These are phyloP conservation scores for Parotia lawesii DNA, from an alignment of 2,113 vertebrate species.

Conservation along the genomic window DNA sequence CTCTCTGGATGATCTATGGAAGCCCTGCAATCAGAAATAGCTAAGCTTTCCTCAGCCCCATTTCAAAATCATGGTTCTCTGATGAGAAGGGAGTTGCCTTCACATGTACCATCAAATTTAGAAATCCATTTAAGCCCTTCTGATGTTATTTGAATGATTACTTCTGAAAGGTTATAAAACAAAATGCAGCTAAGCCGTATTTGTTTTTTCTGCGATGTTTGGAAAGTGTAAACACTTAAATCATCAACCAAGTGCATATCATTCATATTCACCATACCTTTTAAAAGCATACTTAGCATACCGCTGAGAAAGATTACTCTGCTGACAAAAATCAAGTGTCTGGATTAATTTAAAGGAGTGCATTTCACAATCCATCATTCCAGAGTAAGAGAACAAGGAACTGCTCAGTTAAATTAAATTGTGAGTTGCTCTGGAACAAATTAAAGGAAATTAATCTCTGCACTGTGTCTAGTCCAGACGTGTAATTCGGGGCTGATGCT, in stretches of 20 bases:
- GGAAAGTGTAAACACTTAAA: conserved; percentile 54
- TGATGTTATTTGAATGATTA: conserved; percentile 15
- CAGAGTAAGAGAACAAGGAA: conserved; percentile 44
- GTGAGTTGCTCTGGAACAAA: conserved; percentile 52
- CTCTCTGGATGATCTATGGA: conserved; percentile 11
- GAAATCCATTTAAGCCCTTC: conserved; percentile 25
- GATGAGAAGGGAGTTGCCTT: conserved; percentile 12
- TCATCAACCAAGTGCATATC: conserved; percentile 24
- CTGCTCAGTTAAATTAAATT: conserved; percentile 43
- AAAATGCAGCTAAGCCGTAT: neutral
- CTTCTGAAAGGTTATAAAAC: conserved; percentile 22
- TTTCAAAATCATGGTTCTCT: neutral
- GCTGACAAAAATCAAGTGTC: conserved; percentile 37
- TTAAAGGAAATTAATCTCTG: conserved; percentile 46
- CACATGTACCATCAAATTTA: neutral
- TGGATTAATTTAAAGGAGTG: conserved; percentile 49
- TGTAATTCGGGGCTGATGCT: neutral
- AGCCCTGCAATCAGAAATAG: conserved; percentile 10
- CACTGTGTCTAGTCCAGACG: neutral
- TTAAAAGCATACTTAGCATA: conserved; percentile 55
- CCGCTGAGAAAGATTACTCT: neutral
- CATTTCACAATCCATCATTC: conserved; percentile 50
- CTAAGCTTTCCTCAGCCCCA: neutral
- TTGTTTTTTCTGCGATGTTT: conserved; percentile 24
- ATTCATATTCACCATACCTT: conserved; percentile 47